Conservation (phyloP, 2,113 vertebrate genomes). For the Gavialis gangeticus region DNA sequence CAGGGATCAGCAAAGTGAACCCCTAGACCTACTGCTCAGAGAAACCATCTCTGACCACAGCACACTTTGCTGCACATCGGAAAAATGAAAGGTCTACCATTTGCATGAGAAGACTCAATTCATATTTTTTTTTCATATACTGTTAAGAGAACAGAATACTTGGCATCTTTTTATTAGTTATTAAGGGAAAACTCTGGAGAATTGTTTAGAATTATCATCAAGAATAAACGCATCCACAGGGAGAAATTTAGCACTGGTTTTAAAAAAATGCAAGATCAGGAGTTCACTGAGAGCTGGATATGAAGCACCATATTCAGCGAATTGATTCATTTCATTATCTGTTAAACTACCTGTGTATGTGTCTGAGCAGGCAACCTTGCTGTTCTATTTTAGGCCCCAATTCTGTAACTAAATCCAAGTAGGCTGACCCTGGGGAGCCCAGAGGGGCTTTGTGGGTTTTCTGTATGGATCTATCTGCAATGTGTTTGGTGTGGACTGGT, state of each 20-base stretch:
- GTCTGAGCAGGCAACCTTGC: neutral
- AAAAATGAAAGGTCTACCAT: neutral
- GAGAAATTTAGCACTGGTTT: neutral
- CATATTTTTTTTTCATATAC: neutral
- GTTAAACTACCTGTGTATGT: neutral
- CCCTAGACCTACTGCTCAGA: neutral
- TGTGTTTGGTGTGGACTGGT: neutral
- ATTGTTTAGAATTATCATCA: neutral
- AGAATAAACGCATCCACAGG: neutral
- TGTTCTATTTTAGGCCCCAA: neutral
- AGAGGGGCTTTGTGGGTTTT: neutral
- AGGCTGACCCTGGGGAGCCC: neutral
- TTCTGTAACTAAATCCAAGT: neutral
- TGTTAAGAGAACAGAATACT: neutral
- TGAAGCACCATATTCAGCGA: neutral
- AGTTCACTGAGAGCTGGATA: neutral
- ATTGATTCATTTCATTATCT: neutral
- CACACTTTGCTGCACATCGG: neutral
- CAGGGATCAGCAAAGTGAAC: neutral
- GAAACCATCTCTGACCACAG: neutral
- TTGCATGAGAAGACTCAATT: neutral
- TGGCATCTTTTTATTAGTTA: neutral
- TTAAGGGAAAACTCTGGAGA: neutral
- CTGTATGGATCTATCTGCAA: neutral
- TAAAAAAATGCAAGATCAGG: neutral